Percentiles rank a stretch among this genome's conserved stretches.
These are phyloP conservation scores for Penaeus monodon DNA, from an alignment of 2,888 invertebrate genomes.

Conservation along the genomic window DNA sequence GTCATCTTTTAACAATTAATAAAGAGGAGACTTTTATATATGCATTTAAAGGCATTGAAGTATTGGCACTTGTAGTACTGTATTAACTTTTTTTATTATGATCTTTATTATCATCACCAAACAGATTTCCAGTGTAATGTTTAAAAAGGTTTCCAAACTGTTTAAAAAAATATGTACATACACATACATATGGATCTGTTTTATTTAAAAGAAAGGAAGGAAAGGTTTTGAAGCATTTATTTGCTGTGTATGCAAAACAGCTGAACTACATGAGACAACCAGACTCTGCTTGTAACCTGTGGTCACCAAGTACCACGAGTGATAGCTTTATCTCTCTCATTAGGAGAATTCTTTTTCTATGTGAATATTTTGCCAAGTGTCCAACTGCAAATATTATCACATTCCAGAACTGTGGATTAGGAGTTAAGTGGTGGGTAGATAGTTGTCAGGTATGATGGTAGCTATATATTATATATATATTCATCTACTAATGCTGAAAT, in stretches of 20 bases:
- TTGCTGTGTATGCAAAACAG: neutral
- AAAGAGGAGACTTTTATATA: neutral
- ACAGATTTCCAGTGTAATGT: too few relatives aligned
- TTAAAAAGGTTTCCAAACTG: too few relatives aligned
- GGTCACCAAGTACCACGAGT: too few relatives aligned
- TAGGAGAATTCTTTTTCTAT: neutral
- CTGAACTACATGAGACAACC: too few relatives aligned
- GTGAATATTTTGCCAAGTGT: neutral
- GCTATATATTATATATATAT: neutral
- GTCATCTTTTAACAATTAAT: neutral
- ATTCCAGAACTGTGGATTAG: too few relatives aligned
- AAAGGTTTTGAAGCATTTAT: neutral
- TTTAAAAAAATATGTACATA: too few relatives aligned
- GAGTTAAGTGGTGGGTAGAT: neutral
- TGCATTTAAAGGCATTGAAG: neutral
- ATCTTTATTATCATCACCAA: neutral
- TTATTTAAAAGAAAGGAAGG: neutral
- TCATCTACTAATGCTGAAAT: neutral
- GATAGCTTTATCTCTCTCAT: neutral
- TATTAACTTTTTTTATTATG: neutral
- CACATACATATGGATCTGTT: too few relatives aligned
- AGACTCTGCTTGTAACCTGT: too few relatives aligned
- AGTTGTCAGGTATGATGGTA: neutral
- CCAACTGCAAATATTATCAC: neutral
- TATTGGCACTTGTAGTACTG: neutral